Percentiles rank a stretch among this genome's conserved stretches.
These are phyloP conservation scores for Meiosimyza decipiens DNA, from an alignment of 2,888 invertebrate species.

Conservation along the genomic window DNA sequence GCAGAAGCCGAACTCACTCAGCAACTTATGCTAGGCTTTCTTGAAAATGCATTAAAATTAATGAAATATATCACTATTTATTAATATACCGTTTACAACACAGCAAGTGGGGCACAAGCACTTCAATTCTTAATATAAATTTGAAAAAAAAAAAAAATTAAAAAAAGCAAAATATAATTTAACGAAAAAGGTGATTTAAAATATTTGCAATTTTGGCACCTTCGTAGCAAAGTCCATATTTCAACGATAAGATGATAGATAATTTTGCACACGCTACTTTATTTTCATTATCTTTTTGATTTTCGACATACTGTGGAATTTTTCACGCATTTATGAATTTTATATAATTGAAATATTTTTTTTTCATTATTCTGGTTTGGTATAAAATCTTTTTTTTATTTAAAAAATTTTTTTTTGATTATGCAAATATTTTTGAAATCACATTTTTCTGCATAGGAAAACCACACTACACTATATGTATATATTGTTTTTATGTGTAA, in stretches of 20 bases:
- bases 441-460: conserved; percentile 47
- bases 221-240: conserved; percentile 18
- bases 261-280: conserved; percentile 29
- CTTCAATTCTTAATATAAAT: conserved; percentile 42
- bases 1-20: no score
- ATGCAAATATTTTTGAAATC: conserved; percentile 47
- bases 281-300: neutral
- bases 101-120: conserved; percentile 64
- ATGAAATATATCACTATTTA: conserved; percentile 16
- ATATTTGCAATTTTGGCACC: conserved; percentile 47
- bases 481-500: conserved; percentile 30
- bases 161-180: conserved; percentile 37
- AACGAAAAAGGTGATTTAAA: conserved; percentile 45
- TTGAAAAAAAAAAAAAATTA: conserved; percentile 39
- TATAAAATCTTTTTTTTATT: neutral
- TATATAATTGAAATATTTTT: conserved; percentile 31
- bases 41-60: no score
- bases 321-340: neutral
- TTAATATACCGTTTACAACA: conserved; percentile 42
- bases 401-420: conserved; percentile 31
- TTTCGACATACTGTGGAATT: neutral
- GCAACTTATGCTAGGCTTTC: no score
- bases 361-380: conserved; percentile 28
- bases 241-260: conserved; percentile 10
- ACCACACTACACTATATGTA: conserved; percentile 52